These are phyloP conservation scores for Petrolisthes manimaculis DNA, from an alignment of 2,888 invertebrate genomes.

Conservation along the genomic window DNA sequence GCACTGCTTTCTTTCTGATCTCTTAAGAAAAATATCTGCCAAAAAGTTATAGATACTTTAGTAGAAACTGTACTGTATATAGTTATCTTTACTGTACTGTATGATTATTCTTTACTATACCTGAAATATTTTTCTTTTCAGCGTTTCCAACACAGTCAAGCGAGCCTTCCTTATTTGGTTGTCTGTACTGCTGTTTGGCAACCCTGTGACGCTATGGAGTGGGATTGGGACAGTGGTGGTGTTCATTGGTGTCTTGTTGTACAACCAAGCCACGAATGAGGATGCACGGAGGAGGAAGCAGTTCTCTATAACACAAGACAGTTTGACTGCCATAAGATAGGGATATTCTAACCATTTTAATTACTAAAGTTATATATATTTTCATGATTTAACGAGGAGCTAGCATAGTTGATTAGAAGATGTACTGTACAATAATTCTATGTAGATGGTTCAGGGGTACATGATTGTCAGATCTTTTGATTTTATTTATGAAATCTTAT, in stretches of 20 bases:
- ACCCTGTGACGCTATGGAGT: conserved; percentile 80
- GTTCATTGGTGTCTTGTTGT: conserved; percentile 80
- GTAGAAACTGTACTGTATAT: not conserved
- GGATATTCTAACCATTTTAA: too few species aligned
- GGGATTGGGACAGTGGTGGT: conserved; percentile 80
- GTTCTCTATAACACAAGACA: conserved; percentile 62
- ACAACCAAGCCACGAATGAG: conserved; percentile 70
- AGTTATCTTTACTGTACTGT: not conserved
- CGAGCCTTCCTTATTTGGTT: conserved; percentile 83
- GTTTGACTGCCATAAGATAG: conserved; percentile 53
- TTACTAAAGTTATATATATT: too few species aligned
- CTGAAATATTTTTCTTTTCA: conserved; percentile 69
- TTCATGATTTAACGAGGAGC: too few species aligned
- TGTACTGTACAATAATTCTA: too few species aligned
- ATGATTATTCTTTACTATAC: not conserved
- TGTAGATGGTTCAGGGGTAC: too few species aligned
- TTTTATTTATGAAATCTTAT: too few species aligned
- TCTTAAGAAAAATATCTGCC: too few species aligned
- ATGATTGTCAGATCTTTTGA: too few species aligned
- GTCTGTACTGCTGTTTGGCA: conserved; percentile 81
- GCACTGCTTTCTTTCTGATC: too few species aligned
- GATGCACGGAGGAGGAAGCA: conserved; percentile 57
- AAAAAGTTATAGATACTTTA: too few species aligned
- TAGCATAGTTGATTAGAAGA: too few species aligned
- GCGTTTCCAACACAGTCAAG: conserved; percentile 85